Conservation (phyloP, 2,797 vertebrate genomes). For the Pseudopleuronectes americanus region DNA sequence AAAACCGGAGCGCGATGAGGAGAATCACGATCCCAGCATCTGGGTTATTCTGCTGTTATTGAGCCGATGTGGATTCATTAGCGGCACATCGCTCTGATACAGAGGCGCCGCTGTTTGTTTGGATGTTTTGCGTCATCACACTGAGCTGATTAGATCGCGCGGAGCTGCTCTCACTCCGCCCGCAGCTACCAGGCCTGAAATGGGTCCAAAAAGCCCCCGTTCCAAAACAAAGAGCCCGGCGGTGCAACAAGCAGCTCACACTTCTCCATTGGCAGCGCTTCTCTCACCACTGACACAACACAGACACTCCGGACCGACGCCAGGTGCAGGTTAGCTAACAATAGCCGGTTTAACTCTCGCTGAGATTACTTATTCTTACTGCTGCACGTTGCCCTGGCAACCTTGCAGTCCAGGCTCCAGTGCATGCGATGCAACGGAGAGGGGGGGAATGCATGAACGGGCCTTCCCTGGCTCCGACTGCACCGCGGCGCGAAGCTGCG, state of each 20-base stretch:
- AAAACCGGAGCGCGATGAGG: not conserved
- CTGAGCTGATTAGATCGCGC: slow-evolving; percentile 60
- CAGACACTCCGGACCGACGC: slow-evolving; percentile 19
- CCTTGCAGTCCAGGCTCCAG: slow-evolving; percentile 33
- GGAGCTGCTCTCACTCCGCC: slow-evolving; percentile 24
- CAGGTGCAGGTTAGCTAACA: slow-evolving; percentile 28
- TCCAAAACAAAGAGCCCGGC: no score
- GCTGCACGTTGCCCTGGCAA: slow-evolving; percentile 42
- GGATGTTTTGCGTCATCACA: slow-evolving; percentile 74
- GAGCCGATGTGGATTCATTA: not conserved
- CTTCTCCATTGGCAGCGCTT: not conserved
- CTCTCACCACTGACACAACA: slow-evolving; percentile 18
- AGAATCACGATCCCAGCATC: not conserved
- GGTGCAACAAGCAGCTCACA: not conserved
- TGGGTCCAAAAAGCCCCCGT: no score
- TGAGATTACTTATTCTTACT: not conserved
- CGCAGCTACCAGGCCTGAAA: slow-evolving; percentile 20
- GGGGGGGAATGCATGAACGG: slow-evolving; percentile 37
- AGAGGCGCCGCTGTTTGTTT: slow-evolving; percentile 60
- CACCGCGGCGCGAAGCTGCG: slow-evolving; percentile 27
- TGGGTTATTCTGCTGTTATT: not conserved
- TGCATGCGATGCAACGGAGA: slow-evolving; percentile 63
- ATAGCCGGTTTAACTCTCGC: not conserved
- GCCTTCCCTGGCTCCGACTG: slow-evolving; percentile 47
- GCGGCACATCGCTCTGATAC: slow-evolving; percentile 1